Conservation (phyloP, 2,113 vertebrate species). For the Ammodytes marinus region DNA sequence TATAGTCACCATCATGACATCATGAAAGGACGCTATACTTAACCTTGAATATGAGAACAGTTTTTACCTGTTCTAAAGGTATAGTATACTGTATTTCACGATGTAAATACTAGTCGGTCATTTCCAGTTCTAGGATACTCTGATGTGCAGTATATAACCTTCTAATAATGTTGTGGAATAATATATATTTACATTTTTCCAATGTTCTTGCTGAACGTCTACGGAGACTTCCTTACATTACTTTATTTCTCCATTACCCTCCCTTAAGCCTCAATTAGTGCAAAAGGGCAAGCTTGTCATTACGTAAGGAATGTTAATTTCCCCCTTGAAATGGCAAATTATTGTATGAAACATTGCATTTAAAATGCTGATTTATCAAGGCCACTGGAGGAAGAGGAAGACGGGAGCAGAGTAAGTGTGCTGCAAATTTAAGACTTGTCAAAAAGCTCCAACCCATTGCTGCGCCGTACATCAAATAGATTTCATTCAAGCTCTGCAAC, state of each 20-base stretch:
- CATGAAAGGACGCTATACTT: not conserved
- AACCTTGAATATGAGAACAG: not conserved
- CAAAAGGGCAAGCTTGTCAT: constrained; percentile 74
- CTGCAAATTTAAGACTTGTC: constrained; percentile 36
- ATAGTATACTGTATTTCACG: not conserved
- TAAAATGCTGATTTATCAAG: constrained; percentile 76
- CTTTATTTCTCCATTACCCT: constrained; percentile 53
- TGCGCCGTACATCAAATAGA: constrained; percentile 65
- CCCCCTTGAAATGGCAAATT: constrained; percentile 73
- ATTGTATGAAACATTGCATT: constrained; percentile 67
- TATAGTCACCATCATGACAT: not conserved
- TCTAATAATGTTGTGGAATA: not conserved
- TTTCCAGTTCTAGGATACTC: not conserved
- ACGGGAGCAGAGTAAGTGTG: constrained; percentile 18
- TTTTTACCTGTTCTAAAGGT: not conserved
- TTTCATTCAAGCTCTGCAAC: constrained; percentile 56
- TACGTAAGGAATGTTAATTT: constrained; percentile 73
- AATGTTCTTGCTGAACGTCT: constrained; percentile 39
- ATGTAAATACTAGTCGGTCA: too few relatives aligned
- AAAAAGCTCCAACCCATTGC: constrained; percentile 22
- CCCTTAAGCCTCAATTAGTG: constrained; percentile 75
- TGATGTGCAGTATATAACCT: not conserved
- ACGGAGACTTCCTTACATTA: constrained; percentile 26
- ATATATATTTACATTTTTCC: constrained; percentile 26
- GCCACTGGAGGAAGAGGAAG: constrained; percentile 48